Conservation (phyloP, 2,888 invertebrate genomes). For the Drepana falcataria region DNA sequence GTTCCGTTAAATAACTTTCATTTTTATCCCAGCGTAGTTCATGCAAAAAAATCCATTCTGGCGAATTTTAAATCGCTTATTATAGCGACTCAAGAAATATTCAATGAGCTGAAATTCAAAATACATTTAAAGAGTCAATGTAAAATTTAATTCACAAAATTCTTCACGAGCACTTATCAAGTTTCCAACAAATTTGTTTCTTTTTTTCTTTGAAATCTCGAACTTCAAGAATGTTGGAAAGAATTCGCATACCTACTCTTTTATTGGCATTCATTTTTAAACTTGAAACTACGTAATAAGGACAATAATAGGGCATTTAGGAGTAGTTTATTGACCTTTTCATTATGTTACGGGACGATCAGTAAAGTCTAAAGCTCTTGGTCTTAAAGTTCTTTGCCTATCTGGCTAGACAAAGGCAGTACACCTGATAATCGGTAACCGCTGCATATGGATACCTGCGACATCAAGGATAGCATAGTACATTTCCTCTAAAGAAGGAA, state of each 20-base stretch:
- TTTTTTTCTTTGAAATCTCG: not conserved
- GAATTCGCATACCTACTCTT: slow-evolving; percentile 17
- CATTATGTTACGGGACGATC: no score
- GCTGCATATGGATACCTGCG: no score
- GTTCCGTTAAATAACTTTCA: no score
- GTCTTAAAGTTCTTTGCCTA: no score
- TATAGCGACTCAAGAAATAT: slow-evolving; percentile 2
- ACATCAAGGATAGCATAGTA: no score
- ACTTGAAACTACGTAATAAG: slow-evolving; percentile 9
- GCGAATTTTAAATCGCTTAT: not conserved
- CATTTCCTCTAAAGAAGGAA: no score
- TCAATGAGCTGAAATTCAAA: slow-evolving; percentile 1
- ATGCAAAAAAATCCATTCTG: not conserved
- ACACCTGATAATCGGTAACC: no score
- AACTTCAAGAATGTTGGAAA: slow-evolving; percentile 18
- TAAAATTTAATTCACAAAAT: slow-evolving; percentile 22
- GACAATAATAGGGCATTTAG: no score
- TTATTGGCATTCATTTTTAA: slow-evolving; percentile 27
- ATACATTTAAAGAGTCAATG: slow-evolving; percentile 15
- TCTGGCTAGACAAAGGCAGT: no score
- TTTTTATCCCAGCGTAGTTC: not conserved
- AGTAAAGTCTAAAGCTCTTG: no score
- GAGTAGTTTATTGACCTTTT: no score
- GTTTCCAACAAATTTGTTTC: not conserved
- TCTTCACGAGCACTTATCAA: not conserved